A percentile compares a stretch with the other conserved stretches of the same genome.
These are phyloP conservation scores for Palythoa caribaeorum DNA, from an alignment of 92 coral and sea anemone genomes.

Conservation along the genomic window DNA sequence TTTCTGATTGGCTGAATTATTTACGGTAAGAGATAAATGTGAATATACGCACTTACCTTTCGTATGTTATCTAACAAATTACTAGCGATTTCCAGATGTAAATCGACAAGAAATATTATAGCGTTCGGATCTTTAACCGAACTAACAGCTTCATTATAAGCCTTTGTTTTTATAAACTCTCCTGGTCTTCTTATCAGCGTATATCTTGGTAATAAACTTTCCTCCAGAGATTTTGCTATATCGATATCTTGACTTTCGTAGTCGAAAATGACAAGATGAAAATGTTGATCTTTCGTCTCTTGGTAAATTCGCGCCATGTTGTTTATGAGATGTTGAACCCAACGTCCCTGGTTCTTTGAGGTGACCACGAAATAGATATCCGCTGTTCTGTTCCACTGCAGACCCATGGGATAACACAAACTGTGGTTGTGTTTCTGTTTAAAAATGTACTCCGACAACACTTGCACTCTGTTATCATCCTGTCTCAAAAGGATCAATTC, in stretches of 20 bases:
- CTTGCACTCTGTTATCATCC: background rate
- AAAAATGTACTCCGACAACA: constrained; percentile 26
- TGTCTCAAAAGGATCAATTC: constrained; percentile 24
- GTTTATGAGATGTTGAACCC: constrained; percentile 39
- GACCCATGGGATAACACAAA: constrained; percentile 32
- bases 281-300: constrained; percentile 29
- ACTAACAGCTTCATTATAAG: constrained; percentile 72
- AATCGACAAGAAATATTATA: constrained; percentile 69
- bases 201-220: constrained; percentile 66
- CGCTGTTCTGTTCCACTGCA: constrained; percentile 48
- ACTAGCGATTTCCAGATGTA: constrained; percentile 74
- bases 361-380: constrained; percentile 30
- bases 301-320: constrained; percentile 28
- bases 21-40: background rate
- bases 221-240: constrained; percentile 7
- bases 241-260: constrained; percentile 31
- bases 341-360: constrained; percentile 41
- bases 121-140: constrained; percentile 70
- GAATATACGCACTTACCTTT: constrained; percentile 67
- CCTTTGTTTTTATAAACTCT: constrained; percentile 59
- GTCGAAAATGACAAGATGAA: constrained; percentile 37
- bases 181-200: constrained; percentile 61
- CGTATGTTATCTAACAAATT: constrained; percentile 69
- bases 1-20: no score
- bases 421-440: constrained; percentile 18